phyloP scores from a whole-genome alignment of 2,113 vertebrate species.

The Glaucomys volans region DNA sequence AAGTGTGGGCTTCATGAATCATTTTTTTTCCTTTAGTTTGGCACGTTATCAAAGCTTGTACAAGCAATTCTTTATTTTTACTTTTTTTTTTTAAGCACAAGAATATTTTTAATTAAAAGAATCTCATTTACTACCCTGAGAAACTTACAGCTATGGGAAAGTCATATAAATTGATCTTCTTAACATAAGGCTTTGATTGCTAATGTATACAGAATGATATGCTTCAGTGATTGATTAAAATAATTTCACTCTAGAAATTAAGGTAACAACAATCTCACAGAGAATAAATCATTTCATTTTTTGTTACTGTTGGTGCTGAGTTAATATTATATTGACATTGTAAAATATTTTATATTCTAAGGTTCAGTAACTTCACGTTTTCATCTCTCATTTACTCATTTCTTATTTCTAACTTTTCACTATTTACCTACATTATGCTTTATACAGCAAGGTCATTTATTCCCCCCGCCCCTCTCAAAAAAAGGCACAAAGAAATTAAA shows the following conservation, averaged over 20 bases:
- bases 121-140: slow-evolving; percentile 22
- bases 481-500: neutral
- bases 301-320: neutral
- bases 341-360: slow-evolving; percentile 46
- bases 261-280: neutral
- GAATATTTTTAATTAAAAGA: slow-evolving; percentile 63
- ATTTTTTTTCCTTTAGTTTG: slow-evolving; percentile 1
- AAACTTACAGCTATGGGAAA: neutral
- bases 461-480: rapidly evolving
- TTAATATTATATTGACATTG: neutral
- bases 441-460: neutral
- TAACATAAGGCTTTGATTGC: neutral
- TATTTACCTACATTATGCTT: neutral
- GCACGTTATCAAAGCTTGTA: neutral
- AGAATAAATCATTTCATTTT: slow-evolving; percentile 18
- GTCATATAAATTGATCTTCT: slow-evolving; percentile 9
- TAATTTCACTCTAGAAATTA: slow-evolving; percentile 1
- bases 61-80: neutral
- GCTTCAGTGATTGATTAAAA: neutral
- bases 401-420: neutral
- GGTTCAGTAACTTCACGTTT: neutral
- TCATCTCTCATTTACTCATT: neutral
- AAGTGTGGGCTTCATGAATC: neutral
- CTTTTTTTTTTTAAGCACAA: slow-evolving; percentile 22
- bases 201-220: neutral